Conservation (phyloP, 2,113 vertebrate species). For the Passer domesticus region DNA sequence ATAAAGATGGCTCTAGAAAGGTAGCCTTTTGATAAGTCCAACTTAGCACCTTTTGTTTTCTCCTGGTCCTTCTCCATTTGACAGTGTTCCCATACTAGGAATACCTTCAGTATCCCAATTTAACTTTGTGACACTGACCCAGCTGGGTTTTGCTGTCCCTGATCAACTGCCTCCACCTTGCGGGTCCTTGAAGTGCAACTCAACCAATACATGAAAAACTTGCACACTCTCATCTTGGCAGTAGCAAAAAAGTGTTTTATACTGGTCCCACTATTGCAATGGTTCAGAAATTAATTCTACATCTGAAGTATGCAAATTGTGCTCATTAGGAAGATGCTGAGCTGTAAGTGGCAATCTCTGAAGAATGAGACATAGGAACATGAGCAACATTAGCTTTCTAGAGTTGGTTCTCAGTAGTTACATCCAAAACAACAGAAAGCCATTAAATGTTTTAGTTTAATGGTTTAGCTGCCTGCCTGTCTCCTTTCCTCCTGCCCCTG, state of each 20-base stretch:
- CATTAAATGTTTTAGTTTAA: neutral
- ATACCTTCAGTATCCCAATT: neutral
- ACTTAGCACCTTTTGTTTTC: neutral
- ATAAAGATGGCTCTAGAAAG: neutral
- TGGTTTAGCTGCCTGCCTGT: neutral
- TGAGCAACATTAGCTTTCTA: neutral
- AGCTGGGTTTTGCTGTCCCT: neutral
- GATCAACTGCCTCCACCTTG: neutral
- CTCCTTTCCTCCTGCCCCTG: neutral
- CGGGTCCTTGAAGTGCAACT: neutral
- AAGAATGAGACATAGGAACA: neutral
- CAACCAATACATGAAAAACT: neutral
- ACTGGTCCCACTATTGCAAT: neutral
- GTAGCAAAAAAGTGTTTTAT: neutral
- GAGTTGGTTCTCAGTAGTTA: neutral
- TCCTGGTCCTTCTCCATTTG: neutral
- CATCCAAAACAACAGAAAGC: neutral
- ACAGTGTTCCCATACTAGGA: neutral
- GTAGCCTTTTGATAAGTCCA: neutral
- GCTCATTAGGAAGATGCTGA: neutral
- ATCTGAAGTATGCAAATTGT: neutral
- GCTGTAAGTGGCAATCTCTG: neutral
- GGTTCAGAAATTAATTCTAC: neutral
- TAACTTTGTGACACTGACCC: neutral
- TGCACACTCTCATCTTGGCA: neutral